A percentile compares a stretch with the other conserved stretches of the same genome.
Evolutionary conservation across 2,113 vertebrate species (phyloP).

Genomic region (Melanocharis versteri): DNA sequence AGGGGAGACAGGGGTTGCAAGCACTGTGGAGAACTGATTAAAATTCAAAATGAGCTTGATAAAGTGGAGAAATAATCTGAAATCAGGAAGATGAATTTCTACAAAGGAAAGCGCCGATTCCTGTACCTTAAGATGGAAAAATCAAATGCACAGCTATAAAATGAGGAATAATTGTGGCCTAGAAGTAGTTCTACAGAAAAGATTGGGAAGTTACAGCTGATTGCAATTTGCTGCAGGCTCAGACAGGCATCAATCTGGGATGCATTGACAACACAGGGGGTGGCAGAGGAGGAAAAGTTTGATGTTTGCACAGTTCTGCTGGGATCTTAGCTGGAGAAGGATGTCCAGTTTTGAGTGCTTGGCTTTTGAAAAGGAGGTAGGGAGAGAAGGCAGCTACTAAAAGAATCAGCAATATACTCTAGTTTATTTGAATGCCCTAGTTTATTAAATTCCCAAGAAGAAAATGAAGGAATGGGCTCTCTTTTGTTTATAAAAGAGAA

Average conservation of each 20-base stretch:
- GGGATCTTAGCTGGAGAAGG: not conserved
- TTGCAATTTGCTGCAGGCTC: slow-evolving; percentile 40
- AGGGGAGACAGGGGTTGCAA: slow-evolving; percentile 27
- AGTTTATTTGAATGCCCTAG: not conserved
- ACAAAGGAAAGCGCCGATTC: not conserved
- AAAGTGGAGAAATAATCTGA: slow-evolving; percentile 43
- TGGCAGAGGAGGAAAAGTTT: not conserved
- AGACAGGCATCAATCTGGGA: not conserved
- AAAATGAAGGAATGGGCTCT: not conserved
- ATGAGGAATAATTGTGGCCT: slow-evolving; percentile 42
- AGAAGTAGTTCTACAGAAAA: not conserved
- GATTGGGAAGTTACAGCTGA: slow-evolving; percentile 22
- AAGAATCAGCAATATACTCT: not conserved
- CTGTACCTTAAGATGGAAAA: slow-evolving; percentile 31
- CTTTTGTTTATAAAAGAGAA: not conserved
- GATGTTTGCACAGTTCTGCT: not conserved
- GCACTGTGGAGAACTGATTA: slow-evolving; percentile 33
- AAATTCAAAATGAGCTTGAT: slow-evolving; percentile 53
- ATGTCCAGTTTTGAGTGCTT: not conserved
- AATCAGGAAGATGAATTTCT: slow-evolving; percentile 54
- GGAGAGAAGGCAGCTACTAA: not conserved
- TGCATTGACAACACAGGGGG: not conserved
- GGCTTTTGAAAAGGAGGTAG: not conserved
- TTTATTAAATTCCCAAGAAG: not conserved
- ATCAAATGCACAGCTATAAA: slow-evolving; percentile 35